These are phyloP conservation scores for Drosophila bocki DNA, from an alignment of 1,140 invertebrate genomes.

Conservation along the genomic window DNA sequence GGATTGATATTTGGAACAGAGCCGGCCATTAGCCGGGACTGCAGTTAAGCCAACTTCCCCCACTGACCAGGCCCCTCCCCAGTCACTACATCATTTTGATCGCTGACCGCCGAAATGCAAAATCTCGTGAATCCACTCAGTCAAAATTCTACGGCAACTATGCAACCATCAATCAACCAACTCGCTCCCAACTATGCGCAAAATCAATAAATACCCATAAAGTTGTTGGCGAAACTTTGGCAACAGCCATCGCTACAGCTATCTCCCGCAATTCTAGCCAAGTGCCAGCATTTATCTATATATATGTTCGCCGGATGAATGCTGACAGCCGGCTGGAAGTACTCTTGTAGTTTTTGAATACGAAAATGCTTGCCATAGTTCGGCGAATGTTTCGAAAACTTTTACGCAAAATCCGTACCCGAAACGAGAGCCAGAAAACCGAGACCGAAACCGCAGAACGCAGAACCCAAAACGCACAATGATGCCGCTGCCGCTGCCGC, in stretches of 20 bases:
- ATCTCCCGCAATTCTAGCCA: slow-evolving; percentile 42
- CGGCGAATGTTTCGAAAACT: slow-evolving; percentile 71
- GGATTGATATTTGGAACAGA: slow-evolving; percentile 33
- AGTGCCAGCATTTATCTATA: slow-evolving; percentile 45
- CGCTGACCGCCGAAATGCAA: background rate
- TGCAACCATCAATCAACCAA: slow-evolving; percentile 71
- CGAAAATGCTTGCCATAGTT: slow-evolving; percentile 78
- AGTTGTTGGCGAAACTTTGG: slow-evolving; percentile 64
- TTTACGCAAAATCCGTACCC: slow-evolving; percentile 67
- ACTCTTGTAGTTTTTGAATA: slow-evolving; percentile 63
- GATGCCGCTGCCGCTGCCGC: slow-evolving; percentile 1
- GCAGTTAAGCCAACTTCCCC: background rate
- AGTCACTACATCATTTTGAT: slow-evolving; percentile 19
- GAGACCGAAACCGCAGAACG: slow-evolving; percentile 53
- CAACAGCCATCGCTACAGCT: slow-evolving; percentile 26
- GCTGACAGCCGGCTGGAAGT: slow-evolving; percentile 68
- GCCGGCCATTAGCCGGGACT: slow-evolving; percentile 21
- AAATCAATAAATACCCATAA: slow-evolving; percentile 81
- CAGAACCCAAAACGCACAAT: slow-evolving; percentile 70
- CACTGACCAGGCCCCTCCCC: background rate
- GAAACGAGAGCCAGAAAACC: slow-evolving; percentile 34
- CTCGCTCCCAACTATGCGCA: slow-evolving; percentile 64
- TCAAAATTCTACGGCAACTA: slow-evolving; percentile 28
- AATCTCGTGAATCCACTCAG: slow-evolving; percentile 33
- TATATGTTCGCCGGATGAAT: slow-evolving; percentile 48